Percentiles rank a stretch among this genome's conserved stretches.
These are phyloP conservation scores for Odontothrips loti DNA, from an alignment of 2,888 invertebrate genomes.

Conservation along the genomic window DNA sequence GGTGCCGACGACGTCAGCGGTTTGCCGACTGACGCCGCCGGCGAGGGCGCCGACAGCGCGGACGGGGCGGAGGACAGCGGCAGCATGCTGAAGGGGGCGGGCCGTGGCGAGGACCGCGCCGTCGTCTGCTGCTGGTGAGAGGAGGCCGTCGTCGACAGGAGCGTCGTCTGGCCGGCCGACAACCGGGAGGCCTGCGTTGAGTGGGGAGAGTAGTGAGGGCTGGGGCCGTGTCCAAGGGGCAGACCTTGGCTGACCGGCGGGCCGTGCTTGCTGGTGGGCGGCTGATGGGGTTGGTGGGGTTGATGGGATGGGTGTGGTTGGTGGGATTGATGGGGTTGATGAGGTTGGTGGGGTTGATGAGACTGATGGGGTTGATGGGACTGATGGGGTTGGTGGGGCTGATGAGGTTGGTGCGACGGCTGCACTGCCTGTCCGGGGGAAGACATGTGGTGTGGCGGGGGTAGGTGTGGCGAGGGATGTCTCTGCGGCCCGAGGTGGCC, in stretches of 20 bases:
- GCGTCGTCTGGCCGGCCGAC: constrained; percentile 35
- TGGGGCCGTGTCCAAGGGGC: background rate
- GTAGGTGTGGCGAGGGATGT: constrained; percentile 33
- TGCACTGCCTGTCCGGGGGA: constrained; percentile 26
- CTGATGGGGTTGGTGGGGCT: background rate
- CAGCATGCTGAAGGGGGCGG: constrained; percentile 44
- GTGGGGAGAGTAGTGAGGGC: background rate
- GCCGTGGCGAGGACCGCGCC: constrained; percentile 43
- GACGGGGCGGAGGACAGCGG: constrained; percentile 42
- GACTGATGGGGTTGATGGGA: background rate
- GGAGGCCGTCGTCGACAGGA: constrained; percentile 37
- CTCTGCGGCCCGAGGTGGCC: constrained; percentile 32
- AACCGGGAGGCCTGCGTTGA: constrained; percentile 32
- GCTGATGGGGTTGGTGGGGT: background rate
- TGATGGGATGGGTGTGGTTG: background rate
- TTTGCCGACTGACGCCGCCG: constrained; percentile 35
- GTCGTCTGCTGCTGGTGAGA: constrained; percentile 49
- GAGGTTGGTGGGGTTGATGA: background rate
- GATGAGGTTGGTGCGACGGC: constrained; percentile 12
- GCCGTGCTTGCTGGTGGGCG: constrained; percentile 30
- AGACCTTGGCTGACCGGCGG: background rate
- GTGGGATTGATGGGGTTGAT: background rate
- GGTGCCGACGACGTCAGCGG: constrained; percentile 34
- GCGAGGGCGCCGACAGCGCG: constrained; percentile 32
- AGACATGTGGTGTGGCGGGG: constrained; percentile 34